These are phyloP conservation scores for Tenthredo distinguenda DNA, from an alignment of 2,888 invertebrate species.

Conservation along the genomic window DNA sequence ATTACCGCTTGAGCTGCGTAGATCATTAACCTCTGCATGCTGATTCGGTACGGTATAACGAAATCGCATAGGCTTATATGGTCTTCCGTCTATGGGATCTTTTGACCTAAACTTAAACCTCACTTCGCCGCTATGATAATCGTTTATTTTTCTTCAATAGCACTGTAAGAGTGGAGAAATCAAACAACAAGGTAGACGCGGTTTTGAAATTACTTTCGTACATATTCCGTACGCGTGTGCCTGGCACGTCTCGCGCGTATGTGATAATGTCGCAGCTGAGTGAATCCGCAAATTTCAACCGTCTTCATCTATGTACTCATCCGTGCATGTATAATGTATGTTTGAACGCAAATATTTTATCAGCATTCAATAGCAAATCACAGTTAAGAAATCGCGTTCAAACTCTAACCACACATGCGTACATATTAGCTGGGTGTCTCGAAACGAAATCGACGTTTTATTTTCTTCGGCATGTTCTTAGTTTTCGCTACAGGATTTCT, in stretches of 20 bases:
- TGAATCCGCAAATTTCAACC: slow-evolving; percentile 3
- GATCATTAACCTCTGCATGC: slow-evolving; percentile 14
- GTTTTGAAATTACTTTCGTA: neutral
- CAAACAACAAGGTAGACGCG: neutral
- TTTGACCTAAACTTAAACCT: neutral
- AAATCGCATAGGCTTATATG: neutral
- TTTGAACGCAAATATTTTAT: neutral
- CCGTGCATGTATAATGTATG: neutral
- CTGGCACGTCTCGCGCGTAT: slow-evolving; percentile 14
- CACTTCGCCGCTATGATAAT: neutral
- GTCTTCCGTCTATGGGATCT: neutral
- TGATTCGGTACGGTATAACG: neutral
- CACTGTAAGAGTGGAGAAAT: neutral
- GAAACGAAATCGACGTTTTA: neutral
- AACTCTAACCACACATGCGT: neutral
- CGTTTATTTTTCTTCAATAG: neutral
- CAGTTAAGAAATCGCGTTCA: neutral
- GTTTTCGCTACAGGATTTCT: no score
- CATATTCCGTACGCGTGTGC: neutral
- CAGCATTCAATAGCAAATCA: neutral
- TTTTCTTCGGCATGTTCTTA: neutral
- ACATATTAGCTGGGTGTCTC: neutral
- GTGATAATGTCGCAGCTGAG: slow-evolving; percentile 24
- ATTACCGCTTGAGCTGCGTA: slow-evolving; percentile 17
- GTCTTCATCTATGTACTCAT: neutral